These are phyloP conservation scores for Lepus townsendii DNA, from an alignment of 2,797 vertebrate genomes.

Conservation along the genomic window DNA sequence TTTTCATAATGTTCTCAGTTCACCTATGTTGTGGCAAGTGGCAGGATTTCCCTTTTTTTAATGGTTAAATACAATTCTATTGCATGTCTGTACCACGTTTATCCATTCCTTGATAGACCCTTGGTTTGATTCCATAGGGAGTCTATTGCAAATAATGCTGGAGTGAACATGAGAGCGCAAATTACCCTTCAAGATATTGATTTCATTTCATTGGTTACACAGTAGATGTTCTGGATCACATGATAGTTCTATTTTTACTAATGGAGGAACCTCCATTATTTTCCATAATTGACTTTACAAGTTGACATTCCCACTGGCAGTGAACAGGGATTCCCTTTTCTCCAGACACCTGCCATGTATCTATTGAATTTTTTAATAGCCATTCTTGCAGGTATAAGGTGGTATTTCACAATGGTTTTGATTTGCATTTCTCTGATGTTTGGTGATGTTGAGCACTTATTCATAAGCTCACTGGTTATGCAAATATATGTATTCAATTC, in stretches of 20 bases:
- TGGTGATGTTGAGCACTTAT: neutral
- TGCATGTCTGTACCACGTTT: neutral
- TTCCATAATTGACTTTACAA: neutral
- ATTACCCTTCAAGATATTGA: neutral
- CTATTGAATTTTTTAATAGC: neutral
- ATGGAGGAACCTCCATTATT: neutral
- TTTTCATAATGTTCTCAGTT: neutral
- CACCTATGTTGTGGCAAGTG: neutral
- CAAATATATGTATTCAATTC: neutral
- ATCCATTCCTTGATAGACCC: neutral
- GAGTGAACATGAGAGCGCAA: neutral
- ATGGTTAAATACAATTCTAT: neutral
- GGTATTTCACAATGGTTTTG: neutral
- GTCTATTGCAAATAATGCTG: neutral
- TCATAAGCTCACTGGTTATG: neutral
- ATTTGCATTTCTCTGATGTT: neutral
- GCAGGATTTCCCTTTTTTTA: neutral
- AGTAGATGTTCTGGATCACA: neutral
- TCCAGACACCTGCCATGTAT: neutral
- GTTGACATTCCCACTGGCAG: neutral
- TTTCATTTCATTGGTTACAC: neutral
- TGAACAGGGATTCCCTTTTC: neutral
- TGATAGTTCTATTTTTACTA: neutral
- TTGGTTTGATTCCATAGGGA: neutral
- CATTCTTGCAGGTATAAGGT: neutral